These are phyloP conservation scores for Erpobdella octoculata DNA, from an alignment of 2,888 invertebrate species.

Conservation along the genomic window DNA sequence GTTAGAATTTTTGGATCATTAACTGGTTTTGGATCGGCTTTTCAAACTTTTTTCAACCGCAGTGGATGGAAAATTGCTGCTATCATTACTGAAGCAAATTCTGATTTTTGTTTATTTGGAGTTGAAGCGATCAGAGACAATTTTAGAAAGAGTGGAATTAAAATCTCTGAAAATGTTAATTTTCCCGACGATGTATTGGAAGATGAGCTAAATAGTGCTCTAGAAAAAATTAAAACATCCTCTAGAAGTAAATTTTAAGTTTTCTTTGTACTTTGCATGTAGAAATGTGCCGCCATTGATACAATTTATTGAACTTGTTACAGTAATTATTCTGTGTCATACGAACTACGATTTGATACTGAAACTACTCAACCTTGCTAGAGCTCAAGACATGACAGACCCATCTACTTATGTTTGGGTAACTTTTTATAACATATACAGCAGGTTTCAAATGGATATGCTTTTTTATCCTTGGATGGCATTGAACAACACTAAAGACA, in stretches of 20 bases:
- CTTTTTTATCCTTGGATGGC: constrained; percentile 21
- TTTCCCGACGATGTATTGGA: neutral
- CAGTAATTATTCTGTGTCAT: constrained; percentile 23
- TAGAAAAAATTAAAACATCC: neutral
- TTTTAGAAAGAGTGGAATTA: neutral
- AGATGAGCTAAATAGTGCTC: neutral
- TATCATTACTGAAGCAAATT: constrained; percentile 15
- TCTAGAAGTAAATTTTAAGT: neutral
- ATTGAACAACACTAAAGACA: neutral
- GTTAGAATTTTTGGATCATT: constrained; percentile 21
- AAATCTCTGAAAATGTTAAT: neutral
- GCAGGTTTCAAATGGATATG: constrained; percentile 7
- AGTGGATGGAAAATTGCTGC: constrained; percentile 5
- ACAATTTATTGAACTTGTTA: neutral
- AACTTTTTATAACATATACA: constrained; percentile 22
- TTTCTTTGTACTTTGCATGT: too few species aligned
- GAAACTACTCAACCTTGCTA: constrained; percentile 4
- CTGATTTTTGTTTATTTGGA: neutral
- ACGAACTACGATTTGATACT: neutral
- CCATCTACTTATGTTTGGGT: constrained; percentile 15
- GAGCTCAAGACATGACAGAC: constrained; percentile 18
- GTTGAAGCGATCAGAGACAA: neutral
- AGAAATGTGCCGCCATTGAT: too few species aligned
- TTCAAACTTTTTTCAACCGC: constrained; percentile 5
- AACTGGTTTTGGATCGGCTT: constrained; percentile 5